Percentiles rank a stretch among this genome's conserved stretches.
These are phyloP conservation scores for Picathartes gymnocephalus DNA, from an alignment of 2,113 vertebrate species.

Conservation along the genomic window DNA sequence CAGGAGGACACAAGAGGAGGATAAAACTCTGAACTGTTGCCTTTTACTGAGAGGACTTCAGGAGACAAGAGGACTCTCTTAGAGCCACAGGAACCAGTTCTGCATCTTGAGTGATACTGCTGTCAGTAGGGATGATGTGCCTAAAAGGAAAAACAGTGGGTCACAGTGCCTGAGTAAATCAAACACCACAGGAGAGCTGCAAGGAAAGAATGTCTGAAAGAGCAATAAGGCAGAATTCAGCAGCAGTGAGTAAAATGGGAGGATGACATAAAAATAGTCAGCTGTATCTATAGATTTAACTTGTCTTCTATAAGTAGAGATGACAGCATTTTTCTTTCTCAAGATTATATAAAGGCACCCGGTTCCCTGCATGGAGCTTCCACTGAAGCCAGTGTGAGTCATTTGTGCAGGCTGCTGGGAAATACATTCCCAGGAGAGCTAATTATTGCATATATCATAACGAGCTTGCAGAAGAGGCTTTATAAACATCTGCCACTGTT, in stretches of 20 bases:
- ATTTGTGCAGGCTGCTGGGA: slow-evolving; percentile 1
- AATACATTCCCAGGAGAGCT: slow-evolving; percentile 1
- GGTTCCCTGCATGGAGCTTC: not conserved
- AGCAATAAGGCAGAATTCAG: not conserved
- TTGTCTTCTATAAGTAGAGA: not conserved
- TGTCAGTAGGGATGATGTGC: not conserved
- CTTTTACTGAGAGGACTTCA: not conserved
- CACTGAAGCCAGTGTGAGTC: not conserved
- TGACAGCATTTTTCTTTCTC: not conserved
- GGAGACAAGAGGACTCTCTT: not conserved
- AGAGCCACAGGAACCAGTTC: not conserved
- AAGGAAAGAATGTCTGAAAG: not conserved
- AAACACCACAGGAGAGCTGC: not conserved
- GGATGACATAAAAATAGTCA: not conserved
- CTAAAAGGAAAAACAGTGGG: not conserved
- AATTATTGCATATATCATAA: slow-evolving; percentile 31
- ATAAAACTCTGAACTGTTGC: not conserved
- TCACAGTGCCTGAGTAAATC: not conserved
- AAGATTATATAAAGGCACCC: not conserved
- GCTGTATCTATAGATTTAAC: not conserved
- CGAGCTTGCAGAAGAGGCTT: not conserved
- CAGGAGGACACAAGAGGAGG: not conserved
- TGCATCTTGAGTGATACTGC: not conserved
- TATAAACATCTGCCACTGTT: slow-evolving; percentile 30
- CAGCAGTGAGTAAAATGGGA: not conserved